Evolutionary conservation across 1,140 invertebrate species (phyloP), one percentile per base, ranked within the genome.

Genomic region (Drosophila nigromelanica): DNA sequence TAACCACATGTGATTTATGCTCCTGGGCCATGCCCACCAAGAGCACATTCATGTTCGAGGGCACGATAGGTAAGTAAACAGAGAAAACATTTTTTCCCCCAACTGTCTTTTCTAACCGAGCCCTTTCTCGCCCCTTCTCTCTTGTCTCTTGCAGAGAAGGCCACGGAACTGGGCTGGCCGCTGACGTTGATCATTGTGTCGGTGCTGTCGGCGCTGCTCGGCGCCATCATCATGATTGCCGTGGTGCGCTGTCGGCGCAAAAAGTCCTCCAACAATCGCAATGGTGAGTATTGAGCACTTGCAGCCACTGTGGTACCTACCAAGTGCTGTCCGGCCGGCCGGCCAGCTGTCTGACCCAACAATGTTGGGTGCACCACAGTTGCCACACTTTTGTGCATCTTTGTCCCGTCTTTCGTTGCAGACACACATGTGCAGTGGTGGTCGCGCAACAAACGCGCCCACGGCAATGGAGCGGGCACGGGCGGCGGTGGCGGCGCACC

Each of bases 1-100:
- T 95, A 56, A 95, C 95, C 69, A 95, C 95, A 76, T 95, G 95
- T 92, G 95, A 95, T 92, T 93, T 95, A 39, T 95, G 95, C 89
- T 93, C 94, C 58, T 95, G 95, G 95, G 95, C 95, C 58, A 91
- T 91, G 90, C 90, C 90, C 76, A 91, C 90, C 50, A 91, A 91
- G 60, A 91, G 89, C 77, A 91, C 90, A 55, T 91, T 91, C 73
- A 91, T 91, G 76, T 91, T 91, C 45, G 90, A 91, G 77, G 90
- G 87, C 35, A 91, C 90, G 76, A 91, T 91, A 90, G 90, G 90
- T 91, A 73, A 91, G 89, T 45, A 63, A 8, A 39, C 55, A 62
- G 42, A 75, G 3, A 60, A n/a, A 14, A n/a, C 2, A 4, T 12
- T 60, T 39, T 60, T 18, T 47, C 14, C 45, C 48, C 40, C 21